phyloP scores from a whole-genome alignment of 1,140 invertebrate species.

The Drosophila truncata region DNA sequence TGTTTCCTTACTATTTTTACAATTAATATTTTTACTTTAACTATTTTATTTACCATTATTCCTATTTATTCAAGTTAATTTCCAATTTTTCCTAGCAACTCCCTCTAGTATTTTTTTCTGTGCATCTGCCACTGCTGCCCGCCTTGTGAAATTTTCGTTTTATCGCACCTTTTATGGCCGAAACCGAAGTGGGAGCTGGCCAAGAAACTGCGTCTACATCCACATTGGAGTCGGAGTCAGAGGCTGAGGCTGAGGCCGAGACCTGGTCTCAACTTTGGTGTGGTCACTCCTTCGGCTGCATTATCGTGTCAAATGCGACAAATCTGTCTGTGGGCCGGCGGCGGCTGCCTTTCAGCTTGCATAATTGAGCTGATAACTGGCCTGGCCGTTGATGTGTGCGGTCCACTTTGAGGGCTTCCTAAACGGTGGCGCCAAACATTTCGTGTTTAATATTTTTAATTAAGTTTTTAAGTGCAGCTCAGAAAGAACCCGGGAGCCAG shows the following conservation, averaged over 20 bases:
- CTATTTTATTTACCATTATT: not conserved
- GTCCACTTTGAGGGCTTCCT: conserved; percentile 53
- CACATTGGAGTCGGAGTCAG: conserved; percentile 4
- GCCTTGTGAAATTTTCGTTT: conserved; percentile 83
- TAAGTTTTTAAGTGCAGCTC: conserved; percentile 66
- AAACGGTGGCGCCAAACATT: conserved; percentile 77
- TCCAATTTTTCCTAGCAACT: no score
- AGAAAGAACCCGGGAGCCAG: conserved; percentile 11
- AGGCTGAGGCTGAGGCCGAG: not conserved
- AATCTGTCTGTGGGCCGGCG: conserved; percentile 71
- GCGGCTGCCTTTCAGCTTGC: conserved; percentile 72
- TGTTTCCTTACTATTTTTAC: no score
- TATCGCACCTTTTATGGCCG: conserved; percentile 82
- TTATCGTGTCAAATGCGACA: conserved; percentile 83
- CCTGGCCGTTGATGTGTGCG: conserved; percentile 61
- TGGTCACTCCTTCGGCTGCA: conserved; percentile 68
- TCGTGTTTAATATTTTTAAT: conserved; percentile 77
- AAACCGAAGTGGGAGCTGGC: conserved; percentile 49
- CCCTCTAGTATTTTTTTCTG: not conserved
- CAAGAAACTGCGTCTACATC: conserved; percentile 15
- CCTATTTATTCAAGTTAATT: not conserved
- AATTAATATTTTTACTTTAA: not conserved
- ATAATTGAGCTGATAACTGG: conserved; percentile 76
- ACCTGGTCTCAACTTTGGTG: conserved; percentile 26
- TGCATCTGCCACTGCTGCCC: conserved; percentile 35